Conservation (phyloP, 2,888 invertebrate genomes). For the Hirtodrosophila cameraria region DNA sequence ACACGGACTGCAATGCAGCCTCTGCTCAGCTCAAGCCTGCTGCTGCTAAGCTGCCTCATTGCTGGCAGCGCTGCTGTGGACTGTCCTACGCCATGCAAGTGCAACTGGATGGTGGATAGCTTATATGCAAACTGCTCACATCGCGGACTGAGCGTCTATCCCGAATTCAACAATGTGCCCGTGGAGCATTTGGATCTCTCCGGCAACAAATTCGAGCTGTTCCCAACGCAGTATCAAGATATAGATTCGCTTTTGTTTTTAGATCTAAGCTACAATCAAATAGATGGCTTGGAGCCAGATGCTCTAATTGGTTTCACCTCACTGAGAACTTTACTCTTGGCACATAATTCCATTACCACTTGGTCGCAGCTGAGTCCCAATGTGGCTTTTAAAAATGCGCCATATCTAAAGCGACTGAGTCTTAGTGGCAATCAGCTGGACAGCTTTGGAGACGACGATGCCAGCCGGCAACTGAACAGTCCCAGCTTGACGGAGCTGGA, state of each 20-base stretch:
- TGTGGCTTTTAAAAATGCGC: slow-evolving; percentile 85
- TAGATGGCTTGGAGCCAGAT: slow-evolving; percentile 85
- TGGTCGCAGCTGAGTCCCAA: slow-evolving; percentile 87
- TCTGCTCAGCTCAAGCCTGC: too few relatives aligned
- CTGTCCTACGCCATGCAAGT: slow-evolving; percentile 80
- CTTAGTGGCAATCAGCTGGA: slow-evolving; percentile 87
- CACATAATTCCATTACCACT: slow-evolving; percentile 86
- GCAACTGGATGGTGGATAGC: slow-evolving; percentile 81
- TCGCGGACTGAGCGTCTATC: slow-evolving; percentile 67
- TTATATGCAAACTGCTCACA: slow-evolving; percentile 80
- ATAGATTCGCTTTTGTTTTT: slow-evolving; percentile 85
- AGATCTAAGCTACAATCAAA: slow-evolving; percentile 86
- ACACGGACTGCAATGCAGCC: slow-evolving; percentile 2
- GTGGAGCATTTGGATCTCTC: slow-evolving; percentile 88
- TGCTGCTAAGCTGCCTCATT: slow-evolving; percentile 1
- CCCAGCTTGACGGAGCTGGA: slow-evolving; percentile 86
- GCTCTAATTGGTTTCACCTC: slow-evolving; percentile 85
- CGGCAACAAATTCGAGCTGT: slow-evolving; percentile 86
- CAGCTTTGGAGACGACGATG: slow-evolving; percentile 85
- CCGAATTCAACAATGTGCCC: slow-evolving; percentile 75
- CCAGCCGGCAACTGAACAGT: slow-evolving; percentile 86
- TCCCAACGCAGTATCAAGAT: slow-evolving; percentile 85
- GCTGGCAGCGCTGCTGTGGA: slow-evolving; percentile 40
- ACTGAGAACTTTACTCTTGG: slow-evolving; percentile 87
- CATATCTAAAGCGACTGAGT: slow-evolving; percentile 86